Percentiles rank a stretch among this genome's conserved stretches.
Conservation (phyloP, 1,140 invertebrate species). For the Papilio xuthus region DNA sequence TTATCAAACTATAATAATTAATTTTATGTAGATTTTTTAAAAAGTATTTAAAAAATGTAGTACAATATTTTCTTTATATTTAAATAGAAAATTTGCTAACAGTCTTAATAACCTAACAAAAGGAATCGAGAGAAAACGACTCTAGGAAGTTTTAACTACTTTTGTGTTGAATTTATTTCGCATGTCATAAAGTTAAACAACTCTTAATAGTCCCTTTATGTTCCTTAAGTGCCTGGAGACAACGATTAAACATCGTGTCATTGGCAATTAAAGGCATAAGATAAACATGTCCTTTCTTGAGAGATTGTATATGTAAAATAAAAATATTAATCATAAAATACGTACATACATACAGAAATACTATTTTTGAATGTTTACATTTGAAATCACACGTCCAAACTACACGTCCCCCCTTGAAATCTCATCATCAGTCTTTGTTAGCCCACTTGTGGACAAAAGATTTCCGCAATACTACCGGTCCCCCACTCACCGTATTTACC, state of each 20-base stretch:
- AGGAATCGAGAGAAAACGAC: background rate
- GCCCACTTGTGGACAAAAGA: too few relatives aligned
- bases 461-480: too few relatives aligned
- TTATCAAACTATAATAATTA: background rate
- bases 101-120: background rate
- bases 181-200: background rate
- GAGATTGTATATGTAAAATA: too few relatives aligned
- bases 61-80: too few relatives aligned
- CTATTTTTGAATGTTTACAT: too few relatives aligned
- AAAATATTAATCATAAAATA: too few relatives aligned
- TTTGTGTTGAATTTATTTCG: background rate
- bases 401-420: too few relatives aligned
- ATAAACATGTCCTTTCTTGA: too few relatives aligned
- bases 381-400: too few relatives aligned
- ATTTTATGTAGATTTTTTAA: background rate
- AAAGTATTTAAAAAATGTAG: background rate
- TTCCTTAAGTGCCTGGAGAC: background rate
- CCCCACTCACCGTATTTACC: too few relatives aligned
- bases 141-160: background rate
- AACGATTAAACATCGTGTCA: background rate
- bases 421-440: too few relatives aligned
- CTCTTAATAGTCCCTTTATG: slow-evolving; percentile 2
- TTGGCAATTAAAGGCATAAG: background rate
- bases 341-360: too few relatives aligned
- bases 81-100: background rate